Evolutionary conservation across 1,140 invertebrate genomes (phyloP), one percentile per base, ranked within the genome.

Genomic region (Paramacrobiotus metropolitanus): DNA sequence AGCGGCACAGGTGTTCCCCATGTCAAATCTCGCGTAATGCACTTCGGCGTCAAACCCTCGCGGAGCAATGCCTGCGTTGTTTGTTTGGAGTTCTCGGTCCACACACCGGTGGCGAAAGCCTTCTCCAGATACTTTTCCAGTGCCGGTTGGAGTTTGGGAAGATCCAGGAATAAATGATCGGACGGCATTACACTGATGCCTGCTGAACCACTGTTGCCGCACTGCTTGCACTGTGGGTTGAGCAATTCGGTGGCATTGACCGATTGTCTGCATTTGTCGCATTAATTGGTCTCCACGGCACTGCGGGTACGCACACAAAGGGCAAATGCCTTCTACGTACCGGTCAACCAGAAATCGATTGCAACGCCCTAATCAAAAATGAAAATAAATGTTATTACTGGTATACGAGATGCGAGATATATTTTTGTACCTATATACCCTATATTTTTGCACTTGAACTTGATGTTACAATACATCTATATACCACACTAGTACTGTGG

Each of bases 1-100:
- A 94, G 67, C 0, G 94, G 94, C n/a, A 98, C 92, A 0, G 90
- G 87, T 34, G 92, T 91, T 2, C 94, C 94, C 94, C 94, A 99
- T 70, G 93, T 93, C 1, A 98, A 77, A 76, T 98, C 94, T 62
- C 94, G 76, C 0, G 93, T 97, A 68, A 98, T 94, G 69, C 93
- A 97, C 28, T 94, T 78, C 0, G 88, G 81, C 67, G 94, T 89
- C 18, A 99, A 77, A 1, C 89, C 88, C 69, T 92, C 87, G 66
- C 85, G 81, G 20, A 97, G 70, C 94, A 94, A 99, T 0, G 88
- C 79, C 65, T 82, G 81, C 0, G 83, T 81, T 48, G 98, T 96
- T 0, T 83, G 81, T 65, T 83, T 78, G 0, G 94, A 90, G 68
- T 92, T 91, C 55, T 81, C 74, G 0, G 89, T 89, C 94, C 94